phyloP scores from a whole-genome alignment of 35 echinoderm and acorn worm species.

The Holothuria glaberrima region DNA sequence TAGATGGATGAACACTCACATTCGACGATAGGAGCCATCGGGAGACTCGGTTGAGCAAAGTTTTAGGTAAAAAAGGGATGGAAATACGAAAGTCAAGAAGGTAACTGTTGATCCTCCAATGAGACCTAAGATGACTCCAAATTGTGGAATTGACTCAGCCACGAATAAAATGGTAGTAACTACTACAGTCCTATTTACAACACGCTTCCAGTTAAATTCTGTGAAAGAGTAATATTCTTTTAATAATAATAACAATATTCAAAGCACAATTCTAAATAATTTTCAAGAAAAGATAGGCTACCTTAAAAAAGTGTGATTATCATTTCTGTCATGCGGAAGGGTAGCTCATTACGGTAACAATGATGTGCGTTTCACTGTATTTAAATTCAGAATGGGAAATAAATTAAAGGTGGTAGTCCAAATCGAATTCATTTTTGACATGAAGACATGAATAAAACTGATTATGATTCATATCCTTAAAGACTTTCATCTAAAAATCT shows the following conservation, averaged over 20 bases:
- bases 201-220: constrained; percentile 89
- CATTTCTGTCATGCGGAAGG: too few species aligned
- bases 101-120: constrained; percentile 84
- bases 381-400: background rate
- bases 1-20: constrained; percentile 34
- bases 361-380: background rate
- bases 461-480: too few species aligned
- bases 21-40: background rate
- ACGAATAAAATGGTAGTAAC: constrained; percentile 68
- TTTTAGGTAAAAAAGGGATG: constrained; percentile 81
- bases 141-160: constrained; percentile 88
- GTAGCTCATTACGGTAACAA: too few species aligned
- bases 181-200: constrained; percentile 61
- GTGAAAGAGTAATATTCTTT: background rate
- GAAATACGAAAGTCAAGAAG: constrained; percentile 82
- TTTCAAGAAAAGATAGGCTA: too few species aligned
- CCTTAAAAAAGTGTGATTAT: too few species aligned
- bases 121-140: constrained; percentile 84
- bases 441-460: too few species aligned
- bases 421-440: background rate
- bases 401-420: too few species aligned
- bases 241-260: too few species aligned
- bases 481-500: too few species aligned
- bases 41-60: constrained; percentile 41
- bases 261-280: too few species aligned